Percentiles rank a stretch among this genome's conserved stretches.
Conservation (phyloP, 30 jellyfish, hydroid and myxozoan species). For the Euphysa ruthae region DNA sequence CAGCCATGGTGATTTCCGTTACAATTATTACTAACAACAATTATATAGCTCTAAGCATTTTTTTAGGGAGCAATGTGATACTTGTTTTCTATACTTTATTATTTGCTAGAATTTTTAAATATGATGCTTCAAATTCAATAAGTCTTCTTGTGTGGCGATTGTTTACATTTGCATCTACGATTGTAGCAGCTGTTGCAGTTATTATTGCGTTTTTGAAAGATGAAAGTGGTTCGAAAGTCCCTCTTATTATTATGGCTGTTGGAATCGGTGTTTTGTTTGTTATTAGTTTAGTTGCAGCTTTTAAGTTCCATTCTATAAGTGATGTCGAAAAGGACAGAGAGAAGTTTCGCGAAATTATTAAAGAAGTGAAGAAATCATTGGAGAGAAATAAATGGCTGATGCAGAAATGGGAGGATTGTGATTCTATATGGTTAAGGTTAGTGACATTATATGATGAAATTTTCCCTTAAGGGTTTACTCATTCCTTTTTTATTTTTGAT, state of each 20-base stretch:
- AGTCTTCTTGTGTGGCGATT: slow-evolving; percentile 76
- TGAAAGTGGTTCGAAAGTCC: slow-evolving; percentile 39
- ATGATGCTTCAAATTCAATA: slow-evolving; percentile 43
- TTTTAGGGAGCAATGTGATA: slow-evolving; percentile 26
- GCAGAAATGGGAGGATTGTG: slow-evolving; percentile 47
- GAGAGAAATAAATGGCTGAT: slow-evolving; percentile 31
- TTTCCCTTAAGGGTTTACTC: too few species aligned
- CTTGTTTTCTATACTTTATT: slow-evolving; percentile 39
- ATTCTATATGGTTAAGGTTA: slow-evolving; percentile 35
- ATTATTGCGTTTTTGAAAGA: slow-evolving; percentile 36
- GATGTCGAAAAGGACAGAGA: slow-evolving; percentile 37
- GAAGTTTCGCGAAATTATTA: slow-evolving; percentile 27
- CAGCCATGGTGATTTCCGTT: slow-evolving; percentile 51
- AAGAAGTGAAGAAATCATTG: slow-evolving; percentile 38
- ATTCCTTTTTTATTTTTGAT: too few species aligned
- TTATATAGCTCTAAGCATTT: slow-evolving; percentile 29
- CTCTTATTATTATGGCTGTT: slow-evolving; percentile 39
- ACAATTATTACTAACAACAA: slow-evolving; percentile 50
- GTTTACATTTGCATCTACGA: slow-evolving; percentile 39
- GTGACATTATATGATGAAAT: neutral
- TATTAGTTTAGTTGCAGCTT: slow-evolving; percentile 28
- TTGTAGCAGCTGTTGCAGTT: slow-evolving; percentile 48
- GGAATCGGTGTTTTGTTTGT: slow-evolving; percentile 42
- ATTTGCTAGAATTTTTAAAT: slow-evolving; percentile 44
- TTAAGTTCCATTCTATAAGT: slow-evolving; percentile 27